Evolutionary conservation across 2,888 invertebrate species (phyloP), one percentile per base, ranked within the genome.

Genomic region (Drosophila macrospina): DNA sequence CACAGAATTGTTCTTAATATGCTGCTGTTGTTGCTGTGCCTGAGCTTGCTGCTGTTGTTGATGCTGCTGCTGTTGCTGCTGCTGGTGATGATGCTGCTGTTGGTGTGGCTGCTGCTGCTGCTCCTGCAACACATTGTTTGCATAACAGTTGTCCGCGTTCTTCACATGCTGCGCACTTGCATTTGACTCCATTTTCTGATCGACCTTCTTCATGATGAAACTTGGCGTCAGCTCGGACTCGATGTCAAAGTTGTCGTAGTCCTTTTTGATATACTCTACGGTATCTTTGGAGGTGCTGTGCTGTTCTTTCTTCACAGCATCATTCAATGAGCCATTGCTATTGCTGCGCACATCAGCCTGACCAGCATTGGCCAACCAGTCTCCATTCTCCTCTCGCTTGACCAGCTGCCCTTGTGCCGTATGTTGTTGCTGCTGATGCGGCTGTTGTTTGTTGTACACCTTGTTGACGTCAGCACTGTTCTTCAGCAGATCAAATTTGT

Each of bases 181-280:
- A 26, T 60, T 52, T 1, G 57, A 6, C 13, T 72, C 36, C 62
- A 87, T 74, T 67, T 91, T 91, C 30, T 72, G 80, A 13, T 90
- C 90, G 3, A 90, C 78, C 52, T 92, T 93, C 56, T 92, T 92
- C 91, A 92, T 90, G 2, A 92, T 92, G 30, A 92, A 92, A 70
- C 91, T 92, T 0, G 92, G 91, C 15, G 91, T 90, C 15, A 92
- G 86, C 76, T 93, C 93, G 5, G 92, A 91, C 74, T 92, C 92
- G 48, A 92, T 92, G 68, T 91, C 92, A 68, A 91, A 92, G 69
- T 91, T 88, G 41, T 92, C 91, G 59, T 80, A 91, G 37, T 92
- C 91, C 63, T 91, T 91, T 55, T 92, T 90, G 20, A 90, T 86
- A 48, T 55, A 75, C 30, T 32, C 47, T 1, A 13, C 47, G 15